Percentiles rank a stretch among this genome's conserved stretches.
These are phyloP conservation scores for Chrysocyon brachyurus DNA, from an alignment of 2,797 vertebrate genomes.

Conservation along the genomic window DNA sequence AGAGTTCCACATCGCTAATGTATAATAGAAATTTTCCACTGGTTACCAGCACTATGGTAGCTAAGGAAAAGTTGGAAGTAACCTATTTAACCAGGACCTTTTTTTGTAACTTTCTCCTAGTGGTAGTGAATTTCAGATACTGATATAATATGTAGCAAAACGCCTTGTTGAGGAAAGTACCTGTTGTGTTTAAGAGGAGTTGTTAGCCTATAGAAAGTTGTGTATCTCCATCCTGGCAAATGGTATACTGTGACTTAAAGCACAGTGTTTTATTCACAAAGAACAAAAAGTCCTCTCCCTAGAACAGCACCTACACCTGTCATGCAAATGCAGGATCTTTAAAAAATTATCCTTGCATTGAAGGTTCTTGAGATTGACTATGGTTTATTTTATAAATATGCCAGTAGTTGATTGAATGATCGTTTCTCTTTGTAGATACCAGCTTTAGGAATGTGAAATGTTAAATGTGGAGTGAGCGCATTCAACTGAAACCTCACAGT, in stretches of 20 bases:
- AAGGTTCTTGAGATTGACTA: slow-evolving; percentile 25
- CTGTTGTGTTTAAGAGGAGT: slow-evolving; percentile 49
- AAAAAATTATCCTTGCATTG: slow-evolving; percentile 28
- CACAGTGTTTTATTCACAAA: slow-evolving; percentile 32
- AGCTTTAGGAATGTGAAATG: neutral
- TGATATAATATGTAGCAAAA: slow-evolving; percentile 59
- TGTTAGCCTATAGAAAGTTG: neutral
- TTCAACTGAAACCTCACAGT: neutral
- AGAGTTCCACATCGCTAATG: neutral
- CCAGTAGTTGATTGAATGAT: neutral
- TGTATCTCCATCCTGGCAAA: slow-evolving; percentile 5
- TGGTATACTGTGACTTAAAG: slow-evolving; percentile 47
- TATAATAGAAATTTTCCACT: slow-evolving; percentile 18
- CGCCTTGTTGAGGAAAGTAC: slow-evolving; percentile 11
- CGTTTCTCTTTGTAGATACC: neutral
- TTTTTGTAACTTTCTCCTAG: neutral
- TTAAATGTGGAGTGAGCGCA: neutral
- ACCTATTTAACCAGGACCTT: slow-evolving; percentile 51
- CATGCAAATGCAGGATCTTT: slow-evolving; percentile 12
- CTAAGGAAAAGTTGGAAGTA: neutral
- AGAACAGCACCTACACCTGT: neutral
- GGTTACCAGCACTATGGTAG: slow-evolving; percentile 36
- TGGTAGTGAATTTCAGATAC: slow-evolving; percentile 55
- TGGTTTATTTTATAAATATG: slow-evolving; percentile 23
- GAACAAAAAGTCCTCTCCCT: neutral